These are phyloP conservation scores for Tetrax tetrax DNA, from an alignment of 2,113 vertebrate species.

Conservation along the genomic window DNA sequence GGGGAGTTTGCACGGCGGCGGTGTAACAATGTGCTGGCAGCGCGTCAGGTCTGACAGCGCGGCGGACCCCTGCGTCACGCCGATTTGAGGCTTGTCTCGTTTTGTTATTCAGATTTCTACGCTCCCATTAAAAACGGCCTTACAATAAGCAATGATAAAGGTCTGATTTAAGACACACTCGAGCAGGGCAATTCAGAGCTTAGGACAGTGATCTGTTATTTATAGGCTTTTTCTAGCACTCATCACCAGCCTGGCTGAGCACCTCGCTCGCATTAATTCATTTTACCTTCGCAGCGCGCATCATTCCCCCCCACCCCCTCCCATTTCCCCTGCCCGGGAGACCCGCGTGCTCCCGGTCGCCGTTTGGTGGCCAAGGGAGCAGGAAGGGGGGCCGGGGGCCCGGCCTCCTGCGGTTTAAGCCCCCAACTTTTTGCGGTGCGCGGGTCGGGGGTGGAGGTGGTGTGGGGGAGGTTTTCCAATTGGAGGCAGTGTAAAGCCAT, in stretches of 20 bases:
- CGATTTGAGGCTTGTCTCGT: conserved; percentile 54
- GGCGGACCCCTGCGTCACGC: conserved; percentile 39
- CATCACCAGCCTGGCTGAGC: conserved; percentile 39
- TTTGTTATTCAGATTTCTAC: conserved; percentile 72
- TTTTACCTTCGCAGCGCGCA: conserved; percentile 28
- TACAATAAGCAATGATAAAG: conserved; percentile 47
- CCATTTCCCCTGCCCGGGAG: not conserved
- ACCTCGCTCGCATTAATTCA: conserved; percentile 56
- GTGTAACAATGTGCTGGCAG: conserved; percentile 50
- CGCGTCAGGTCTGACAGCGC: conserved; percentile 37
- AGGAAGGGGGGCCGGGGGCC: not conserved
- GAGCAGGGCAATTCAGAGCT: conserved; percentile 60
- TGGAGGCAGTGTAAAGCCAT: conserved; percentile 33
- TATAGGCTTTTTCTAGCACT: conserved; percentile 65
- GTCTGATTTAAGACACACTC: conserved; percentile 65
- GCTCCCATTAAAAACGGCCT: conserved; percentile 60
- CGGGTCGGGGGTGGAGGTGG: not conserved
- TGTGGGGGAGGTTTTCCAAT: not conserved
- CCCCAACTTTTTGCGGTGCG: conserved; percentile 24
- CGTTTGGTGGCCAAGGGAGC: not conserved
- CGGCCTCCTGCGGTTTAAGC: not conserved
- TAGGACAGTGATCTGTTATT: conserved; percentile 66
- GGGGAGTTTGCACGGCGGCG: not conserved
- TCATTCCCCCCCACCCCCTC: not conserved
- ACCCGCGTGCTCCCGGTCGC: not conserved